Conservation (phyloP, 2,797 vertebrate genomes). For the Coregonus suidteri region DNA sequence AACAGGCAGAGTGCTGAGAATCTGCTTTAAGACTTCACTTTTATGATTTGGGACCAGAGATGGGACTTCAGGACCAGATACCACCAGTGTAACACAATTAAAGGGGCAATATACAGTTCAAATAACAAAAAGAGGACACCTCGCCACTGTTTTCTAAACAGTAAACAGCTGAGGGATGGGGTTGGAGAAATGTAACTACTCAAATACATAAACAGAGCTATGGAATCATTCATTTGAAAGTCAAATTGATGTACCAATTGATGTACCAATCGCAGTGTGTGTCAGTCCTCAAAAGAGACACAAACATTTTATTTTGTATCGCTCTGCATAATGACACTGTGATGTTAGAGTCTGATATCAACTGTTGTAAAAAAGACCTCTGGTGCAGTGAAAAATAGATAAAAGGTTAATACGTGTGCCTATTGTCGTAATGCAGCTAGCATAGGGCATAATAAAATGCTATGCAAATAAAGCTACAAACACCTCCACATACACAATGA, state of each 20-base stretch:
- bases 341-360: constrained; percentile 49
- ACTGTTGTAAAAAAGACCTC: constrained; percentile 42
- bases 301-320: constrained; percentile 17
- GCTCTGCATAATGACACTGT: constrained; percentile 53
- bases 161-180: not conserved
- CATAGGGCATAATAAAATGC: not conserved
- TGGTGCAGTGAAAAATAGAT: not conserved
- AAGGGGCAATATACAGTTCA: constrained; percentile 35
- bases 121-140: constrained; percentile 18
- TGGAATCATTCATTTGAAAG: no score
- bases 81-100: constrained; percentile 73
- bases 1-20: constrained; percentile 78
- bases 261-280: constrained; percentile 23
- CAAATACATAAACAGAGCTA: not conserved
- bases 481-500: not conserved
- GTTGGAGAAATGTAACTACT: not conserved
- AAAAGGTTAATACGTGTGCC: not conserved
- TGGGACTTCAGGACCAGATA: constrained; percentile 67
- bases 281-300: constrained; percentile 51
- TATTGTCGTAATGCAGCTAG: constrained; percentile 15
- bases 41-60: constrained; percentile 60
- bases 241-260: not conserved
- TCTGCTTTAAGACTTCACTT: constrained; percentile 82
- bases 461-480: not conserved
- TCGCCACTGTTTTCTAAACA: not conserved